phyloP scores from a whole-genome alignment of 2,797 vertebrate genomes.

The Tapera naevia region DNA sequence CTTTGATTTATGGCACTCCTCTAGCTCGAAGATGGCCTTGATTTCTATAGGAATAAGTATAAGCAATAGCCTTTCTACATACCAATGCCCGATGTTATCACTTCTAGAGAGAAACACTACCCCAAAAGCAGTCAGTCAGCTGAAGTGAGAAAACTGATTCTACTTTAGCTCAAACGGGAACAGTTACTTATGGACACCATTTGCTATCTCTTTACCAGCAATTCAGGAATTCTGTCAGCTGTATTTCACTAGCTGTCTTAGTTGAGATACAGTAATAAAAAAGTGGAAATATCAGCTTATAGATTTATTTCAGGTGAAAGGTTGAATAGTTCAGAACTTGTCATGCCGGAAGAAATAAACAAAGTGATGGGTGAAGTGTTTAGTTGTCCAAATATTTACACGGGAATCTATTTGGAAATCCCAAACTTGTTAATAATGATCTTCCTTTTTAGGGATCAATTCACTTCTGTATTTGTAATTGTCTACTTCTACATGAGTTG shows the following conservation, averaged over 20 bases:
- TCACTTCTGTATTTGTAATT: background rate
- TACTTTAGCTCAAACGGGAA: no score
- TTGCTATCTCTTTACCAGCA: background rate
- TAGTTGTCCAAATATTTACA: background rate
- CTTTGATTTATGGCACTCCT: no score
- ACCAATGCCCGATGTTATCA: no score
- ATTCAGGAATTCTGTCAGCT: background rate
- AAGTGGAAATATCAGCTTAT: background rate
- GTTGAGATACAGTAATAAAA: background rate
- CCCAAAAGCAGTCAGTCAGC: no score
- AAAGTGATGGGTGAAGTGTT: fast-evolving
- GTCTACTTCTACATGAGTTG: background rate
- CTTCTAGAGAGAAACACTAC: no score
- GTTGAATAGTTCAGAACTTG: background rate
- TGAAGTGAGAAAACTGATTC: no score
- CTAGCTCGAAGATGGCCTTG: no score
- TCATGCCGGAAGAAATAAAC: background rate
- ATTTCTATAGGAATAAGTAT: no score
- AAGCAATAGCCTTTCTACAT: no score
- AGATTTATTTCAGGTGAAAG: background rate
- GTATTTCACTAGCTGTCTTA: background rate
- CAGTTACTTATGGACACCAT: background rate
- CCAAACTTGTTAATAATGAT: background rate
- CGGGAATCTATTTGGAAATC: background rate
- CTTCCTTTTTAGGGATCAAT: background rate